Evolutionary conservation across 2,797 vertebrate species (phyloP), one percentile per base, ranked within the genome.

Genomic region (Macrochelys suwanniensis): DNA sequence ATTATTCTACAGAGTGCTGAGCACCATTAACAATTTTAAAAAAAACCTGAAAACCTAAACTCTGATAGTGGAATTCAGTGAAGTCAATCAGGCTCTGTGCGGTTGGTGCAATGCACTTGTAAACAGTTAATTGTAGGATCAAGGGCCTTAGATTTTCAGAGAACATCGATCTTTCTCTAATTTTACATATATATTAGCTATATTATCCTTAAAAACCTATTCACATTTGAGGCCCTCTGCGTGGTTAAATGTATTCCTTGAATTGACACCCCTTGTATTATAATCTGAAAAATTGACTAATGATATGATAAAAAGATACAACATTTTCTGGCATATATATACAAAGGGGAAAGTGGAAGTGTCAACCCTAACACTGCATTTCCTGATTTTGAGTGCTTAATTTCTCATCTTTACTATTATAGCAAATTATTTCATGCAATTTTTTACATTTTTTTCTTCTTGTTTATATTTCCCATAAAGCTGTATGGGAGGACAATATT

Each of bases 271-370:
- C 26, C 78, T 87, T 26, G 47, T 80, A 25, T 42, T 88, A 4
- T 65, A 82, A 53, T 87, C 28, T 84, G 42, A 84, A 95, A 92
- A 79, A 0, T 6, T 76, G 82, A 51, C 0, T 89, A 88, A 90
- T 87, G 1, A 25, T 31, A 61, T 81, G 31, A 87, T 76, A 49
- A 84, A 94, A 87, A 85, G n/a, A 87, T 23, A 31, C 50, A 84
- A 4, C 1, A 1, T 0, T 7, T 49, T 61, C 53, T 83, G 37
- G 84, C 57, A 11, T 94, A 78, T 71, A 49, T 77, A 51, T 16
- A 23, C 54, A 76, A 42, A 88, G 33, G 89, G 17, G 85, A 87
- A 80, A 86, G 17, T 26, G 95, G 17, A 94, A 80, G 87, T 82
- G 81, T 50, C 92, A 81, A 50, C 1, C 3, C 0, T 71, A 92